These are phyloP conservation scores for Zele albiditarsus DNA, from an alignment of 2,888 invertebrate species.

Conservation along the genomic window DNA sequence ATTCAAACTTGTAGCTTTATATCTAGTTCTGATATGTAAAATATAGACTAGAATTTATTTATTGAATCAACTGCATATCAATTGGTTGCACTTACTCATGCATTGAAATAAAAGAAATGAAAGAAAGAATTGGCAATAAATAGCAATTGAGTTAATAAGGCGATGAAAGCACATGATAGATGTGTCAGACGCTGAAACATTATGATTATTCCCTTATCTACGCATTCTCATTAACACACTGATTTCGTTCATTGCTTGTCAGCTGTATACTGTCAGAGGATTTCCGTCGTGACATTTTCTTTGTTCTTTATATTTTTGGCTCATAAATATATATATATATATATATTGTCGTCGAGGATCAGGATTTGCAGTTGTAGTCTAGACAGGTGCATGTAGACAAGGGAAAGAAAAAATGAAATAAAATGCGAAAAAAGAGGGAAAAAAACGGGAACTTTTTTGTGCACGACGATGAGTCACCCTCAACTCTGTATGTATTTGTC, in stretches of 20 bases:
- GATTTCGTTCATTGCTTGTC: background rate
- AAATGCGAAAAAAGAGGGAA: background rate
- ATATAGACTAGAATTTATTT: no score
- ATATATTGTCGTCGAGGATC: background rate
- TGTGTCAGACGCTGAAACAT: background rate
- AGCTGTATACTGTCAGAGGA: background rate
- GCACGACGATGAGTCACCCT: constrained; percentile 36
- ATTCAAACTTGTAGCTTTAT: background rate
- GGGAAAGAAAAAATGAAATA: constrained; percentile 5
- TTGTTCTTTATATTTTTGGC: constrained; percentile 10
- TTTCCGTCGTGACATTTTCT: background rate
- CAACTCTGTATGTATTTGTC: constrained; percentile 25
- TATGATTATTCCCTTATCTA: constrained; percentile 4
- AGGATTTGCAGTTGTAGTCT: background rate
- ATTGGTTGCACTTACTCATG: background rate
- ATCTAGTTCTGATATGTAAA: no score
- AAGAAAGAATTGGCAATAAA: background rate
- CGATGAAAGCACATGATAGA: constrained; percentile 14
- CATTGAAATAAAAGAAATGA: no score
- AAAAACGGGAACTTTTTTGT: constrained; percentile 35
- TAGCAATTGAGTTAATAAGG: background rate
- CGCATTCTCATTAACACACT: constrained; percentile 15
- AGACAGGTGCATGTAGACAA: constrained; percentile 27
- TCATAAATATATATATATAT: background rate
- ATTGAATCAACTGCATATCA: no score